Conservation (phyloP, 2,113 vertebrate genomes). For the Lamprologus ornatipinnis region DNA sequence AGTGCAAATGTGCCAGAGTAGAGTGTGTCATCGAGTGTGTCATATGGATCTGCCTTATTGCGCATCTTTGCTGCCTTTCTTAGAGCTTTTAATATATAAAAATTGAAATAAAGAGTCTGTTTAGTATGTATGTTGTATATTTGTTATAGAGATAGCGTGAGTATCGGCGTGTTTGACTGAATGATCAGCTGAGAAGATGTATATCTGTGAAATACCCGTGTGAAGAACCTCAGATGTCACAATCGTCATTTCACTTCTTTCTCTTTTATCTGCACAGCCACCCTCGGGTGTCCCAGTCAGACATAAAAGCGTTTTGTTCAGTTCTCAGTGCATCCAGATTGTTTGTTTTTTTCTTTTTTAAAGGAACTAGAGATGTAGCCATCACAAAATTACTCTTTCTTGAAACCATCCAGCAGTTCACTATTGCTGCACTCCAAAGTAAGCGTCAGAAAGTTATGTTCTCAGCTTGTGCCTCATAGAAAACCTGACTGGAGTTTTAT, state of each 20-base stretch:
- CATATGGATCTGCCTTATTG: conserved; percentile 70
- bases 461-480: conserved; percentile 34
- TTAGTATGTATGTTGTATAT: conserved; percentile 58
- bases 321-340: neutral
- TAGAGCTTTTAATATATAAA: conserved; percentile 68
- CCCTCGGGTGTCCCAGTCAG: neutral
- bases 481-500: neutral
- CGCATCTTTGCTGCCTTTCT: conserved; percentile 71
- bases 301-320: neutral
- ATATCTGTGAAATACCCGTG: conserved; percentile 57
- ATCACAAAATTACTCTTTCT: conserved; percentile 1
- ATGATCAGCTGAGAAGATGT: conserved; percentile 51
- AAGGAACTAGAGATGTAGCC: conserved; percentile 45
- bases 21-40: conserved; percentile 46
- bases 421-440: conserved; percentile 20
- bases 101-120: conserved; percentile 54
- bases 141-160: conserved; percentile 55
- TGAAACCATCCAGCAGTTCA: neutral
- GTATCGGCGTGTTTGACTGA: conserved; percentile 33
- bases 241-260: conserved; percentile 7
- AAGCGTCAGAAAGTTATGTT: neutral
- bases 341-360: neutral
- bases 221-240: conserved; percentile 48
- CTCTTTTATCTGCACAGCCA: conserved; percentile 11
- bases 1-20: conserved; percentile 46